Conservation (phyloP, 2,113 vertebrate species). For the Donacobius atricapilla region DNA sequence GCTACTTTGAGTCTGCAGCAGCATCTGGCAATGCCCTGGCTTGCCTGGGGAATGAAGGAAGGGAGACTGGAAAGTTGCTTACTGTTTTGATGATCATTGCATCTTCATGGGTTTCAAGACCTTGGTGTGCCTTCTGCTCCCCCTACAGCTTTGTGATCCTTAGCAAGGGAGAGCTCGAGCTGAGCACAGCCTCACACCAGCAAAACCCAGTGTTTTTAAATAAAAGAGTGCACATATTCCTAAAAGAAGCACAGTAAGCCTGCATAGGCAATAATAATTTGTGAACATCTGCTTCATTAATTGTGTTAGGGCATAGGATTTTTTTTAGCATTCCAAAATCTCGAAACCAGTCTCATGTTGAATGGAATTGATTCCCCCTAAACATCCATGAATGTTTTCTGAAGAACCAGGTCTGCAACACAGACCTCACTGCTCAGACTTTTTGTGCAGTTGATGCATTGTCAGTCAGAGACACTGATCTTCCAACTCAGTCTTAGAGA, state of each 20-base stretch:
- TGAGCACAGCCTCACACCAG: neutral
- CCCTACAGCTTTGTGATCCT: neutral
- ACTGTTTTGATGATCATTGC: neutral
- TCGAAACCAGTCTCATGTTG: neutral
- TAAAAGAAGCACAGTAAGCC: neutral
- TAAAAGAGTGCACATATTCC: neutral
- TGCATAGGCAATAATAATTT: neutral
- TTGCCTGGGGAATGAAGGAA: neutral
- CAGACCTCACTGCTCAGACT: neutral
- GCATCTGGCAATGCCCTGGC: neutral
- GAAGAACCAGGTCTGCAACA: neutral
- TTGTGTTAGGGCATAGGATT: neutral
- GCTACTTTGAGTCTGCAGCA: neutral
- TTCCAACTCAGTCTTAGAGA: neutral
- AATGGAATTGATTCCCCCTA: neutral
- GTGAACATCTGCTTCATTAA: neutral
- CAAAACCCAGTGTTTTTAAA: neutral
- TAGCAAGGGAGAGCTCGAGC: neutral
- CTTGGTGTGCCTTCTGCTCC: slow-evolving; percentile 1
- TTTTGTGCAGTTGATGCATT: neutral
- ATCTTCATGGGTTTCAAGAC: neutral
- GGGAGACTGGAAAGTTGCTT: neutral
- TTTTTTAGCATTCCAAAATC: neutral
- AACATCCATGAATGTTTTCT: neutral
- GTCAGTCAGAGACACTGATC: neutral